Evolutionary conservation across 2,888 invertebrate genomes (phyloP), one percentile per base, ranked within the genome.

Genomic region (Drosophila falleni): DNA sequence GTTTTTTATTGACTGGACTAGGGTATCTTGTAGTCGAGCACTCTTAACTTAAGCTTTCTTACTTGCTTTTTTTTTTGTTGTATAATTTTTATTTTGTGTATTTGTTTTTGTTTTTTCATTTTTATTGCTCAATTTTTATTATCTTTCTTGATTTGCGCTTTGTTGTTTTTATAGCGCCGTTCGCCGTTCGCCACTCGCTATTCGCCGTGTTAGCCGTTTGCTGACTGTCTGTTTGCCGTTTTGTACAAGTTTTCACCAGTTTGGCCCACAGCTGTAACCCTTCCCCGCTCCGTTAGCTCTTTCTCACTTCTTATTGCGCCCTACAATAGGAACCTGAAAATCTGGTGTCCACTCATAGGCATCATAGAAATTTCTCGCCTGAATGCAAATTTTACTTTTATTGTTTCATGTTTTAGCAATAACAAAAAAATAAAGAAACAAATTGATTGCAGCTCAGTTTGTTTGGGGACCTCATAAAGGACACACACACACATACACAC

Each of bases 101-200:
- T 63, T 49, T 41, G 60, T 44, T 61, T 50, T 26, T 1, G 26
- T 26, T 53, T 59, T 59, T 56, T 16, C 37, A 39, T 50, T 76
- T 75, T 75, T 79, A 75, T 74, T 74, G 63, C 68, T 74, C 46
- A 68, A 77, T 75, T 77, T 83, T 80, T 84, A 81, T 89, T 72
- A 72, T 74, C 74, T 87, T 69, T 80, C 71, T 74, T 83, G 87
- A 80, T 83, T 89, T 80, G 71, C 81, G 77, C 71, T 83, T 71
- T 77, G 71, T 59, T 76, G 58, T 74, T 80, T 80, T 83, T 79
- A 74, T 78, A 54, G 75, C 68, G 64, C 37, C 39, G 49, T 37
- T 44, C 62, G 39, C 58, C 56, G 50, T 10, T 50, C 13, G 39
- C 31, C 16, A 8, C 9, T 41, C 16, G 10, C 35, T 15, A 39